Evolutionary conservation across 2,888 invertebrate species (phyloP).

Genomic region (Hyposoter dolosus): DNA sequence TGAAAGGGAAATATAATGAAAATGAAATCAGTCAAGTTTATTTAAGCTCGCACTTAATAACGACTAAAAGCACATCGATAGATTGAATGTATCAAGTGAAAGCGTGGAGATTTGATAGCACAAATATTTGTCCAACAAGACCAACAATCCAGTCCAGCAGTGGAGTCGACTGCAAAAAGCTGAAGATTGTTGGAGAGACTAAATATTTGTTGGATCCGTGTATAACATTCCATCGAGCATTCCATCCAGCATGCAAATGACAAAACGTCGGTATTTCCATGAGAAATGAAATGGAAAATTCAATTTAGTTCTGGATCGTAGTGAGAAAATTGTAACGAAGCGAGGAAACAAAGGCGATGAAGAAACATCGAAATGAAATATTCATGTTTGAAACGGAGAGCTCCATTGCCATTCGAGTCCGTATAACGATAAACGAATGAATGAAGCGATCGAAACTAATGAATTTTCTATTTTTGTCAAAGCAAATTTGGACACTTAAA

Average conservation of each 20-base stretch:
- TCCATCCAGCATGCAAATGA: conserved; percentile 9
- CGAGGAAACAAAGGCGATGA: not conserved
- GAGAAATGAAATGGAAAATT: conserved; percentile 27
- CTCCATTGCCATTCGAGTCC: not conserved
- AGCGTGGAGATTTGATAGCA: not conserved
- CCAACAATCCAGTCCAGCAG: not conserved
- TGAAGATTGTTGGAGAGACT: not conserved
- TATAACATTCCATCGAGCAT: not conserved
- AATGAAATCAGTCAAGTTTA: no score
- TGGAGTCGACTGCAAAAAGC: not conserved
- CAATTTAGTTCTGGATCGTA: conserved; percentile 4
- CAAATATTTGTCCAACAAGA: conserved; percentile 15
- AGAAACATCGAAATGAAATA: conserved; percentile 21
- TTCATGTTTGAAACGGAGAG: conserved; percentile 7
- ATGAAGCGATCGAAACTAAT: not conserved
- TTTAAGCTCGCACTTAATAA: no score
- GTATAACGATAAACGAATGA: not conserved
- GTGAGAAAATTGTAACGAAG: not conserved
- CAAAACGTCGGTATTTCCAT: conserved; percentile 14
- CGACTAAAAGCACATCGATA: no score
- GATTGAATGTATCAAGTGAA: not conserved
- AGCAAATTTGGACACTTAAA: not conserved
- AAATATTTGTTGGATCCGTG: conserved; percentile 4
- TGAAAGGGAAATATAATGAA: no score
- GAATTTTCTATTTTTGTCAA: not conserved